Evolutionary conservation across 1,140 invertebrate genomes (phyloP).

Genomic region (Aphelinus atriplicis): DNA sequence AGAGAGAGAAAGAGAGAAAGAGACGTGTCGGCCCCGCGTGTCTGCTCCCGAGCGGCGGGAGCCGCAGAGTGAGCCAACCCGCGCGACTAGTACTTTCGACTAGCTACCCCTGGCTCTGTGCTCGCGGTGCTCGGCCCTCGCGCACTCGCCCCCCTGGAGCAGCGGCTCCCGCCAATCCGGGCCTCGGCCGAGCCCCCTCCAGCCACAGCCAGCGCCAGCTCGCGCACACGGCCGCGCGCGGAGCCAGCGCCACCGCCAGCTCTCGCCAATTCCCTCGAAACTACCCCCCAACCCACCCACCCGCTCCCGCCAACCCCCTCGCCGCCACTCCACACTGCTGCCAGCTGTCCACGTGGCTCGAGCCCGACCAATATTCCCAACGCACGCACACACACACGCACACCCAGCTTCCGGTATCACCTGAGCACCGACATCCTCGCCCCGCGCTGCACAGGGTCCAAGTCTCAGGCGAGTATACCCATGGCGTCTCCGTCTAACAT

Average conservation of each 20-base stretch:
- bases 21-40: constrained; percentile 64
- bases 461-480: no score
- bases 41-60: constrained; percentile 68
- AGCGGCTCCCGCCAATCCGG: constrained; percentile 2
- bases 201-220: neutral
- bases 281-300: no score
- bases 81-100: constrained; percentile 29
- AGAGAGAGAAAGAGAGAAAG: constrained; percentile 43
- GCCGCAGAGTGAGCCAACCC: constrained; percentile 66
- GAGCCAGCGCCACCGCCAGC: neutral
- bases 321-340: no score
- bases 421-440: no score
- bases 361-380: no score
- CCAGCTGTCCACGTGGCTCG: no score
- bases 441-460: no score
- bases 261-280: neutral
- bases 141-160: neutral
- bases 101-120: constrained; percentile 10
- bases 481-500: no score
- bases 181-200: constrained; percentile 22
- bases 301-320: no score
- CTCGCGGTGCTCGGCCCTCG: neutral
- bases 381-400: no score
- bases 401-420: no score
- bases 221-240: no score